Evolutionary conservation across 2,113 vertebrate genomes (phyloP).

Genomic region (Sinosuthora webbiana): DNA sequence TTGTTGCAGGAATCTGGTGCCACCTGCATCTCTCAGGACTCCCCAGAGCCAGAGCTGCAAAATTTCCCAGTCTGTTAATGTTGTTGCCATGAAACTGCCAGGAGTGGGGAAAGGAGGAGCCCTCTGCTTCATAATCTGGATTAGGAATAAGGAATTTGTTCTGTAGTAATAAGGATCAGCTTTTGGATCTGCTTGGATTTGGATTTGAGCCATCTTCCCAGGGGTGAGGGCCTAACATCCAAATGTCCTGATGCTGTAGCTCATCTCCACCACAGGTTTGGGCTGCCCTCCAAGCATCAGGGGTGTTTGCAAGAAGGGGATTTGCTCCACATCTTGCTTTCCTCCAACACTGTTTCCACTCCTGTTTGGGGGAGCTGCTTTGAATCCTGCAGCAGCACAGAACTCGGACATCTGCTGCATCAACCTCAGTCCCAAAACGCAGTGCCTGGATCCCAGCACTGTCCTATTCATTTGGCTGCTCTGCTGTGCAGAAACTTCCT

Average conservation of each 20-base stretch:
- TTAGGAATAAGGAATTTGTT: background rate
- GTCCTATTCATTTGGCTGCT: background rate
- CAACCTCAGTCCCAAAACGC: background rate
- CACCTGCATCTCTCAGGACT: background rate
- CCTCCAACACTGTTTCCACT: background rate
- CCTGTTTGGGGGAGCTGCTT: background rate
- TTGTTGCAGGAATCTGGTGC: background rate
- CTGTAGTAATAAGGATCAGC: background rate
- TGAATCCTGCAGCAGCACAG: background rate
- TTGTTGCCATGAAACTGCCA: background rate
- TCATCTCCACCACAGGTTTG: background rate
- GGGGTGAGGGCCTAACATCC: fast-evolving
- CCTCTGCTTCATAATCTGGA: background rate
- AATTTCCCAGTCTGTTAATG: background rate
- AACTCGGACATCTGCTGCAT: background rate
- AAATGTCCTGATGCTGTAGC: fast-evolving
- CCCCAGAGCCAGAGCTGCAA: background rate
- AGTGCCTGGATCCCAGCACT: background rate
- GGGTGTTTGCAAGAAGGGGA: background rate
- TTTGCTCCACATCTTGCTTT: background rate
- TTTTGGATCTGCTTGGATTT: background rate
- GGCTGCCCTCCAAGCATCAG: background rate
- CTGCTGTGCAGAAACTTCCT: background rate
- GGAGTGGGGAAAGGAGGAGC: background rate
- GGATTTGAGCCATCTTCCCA: background rate